Evolutionary conservation across 2,888 invertebrate genomes (phyloP).

Genomic region (Agrotis clavis): DNA sequence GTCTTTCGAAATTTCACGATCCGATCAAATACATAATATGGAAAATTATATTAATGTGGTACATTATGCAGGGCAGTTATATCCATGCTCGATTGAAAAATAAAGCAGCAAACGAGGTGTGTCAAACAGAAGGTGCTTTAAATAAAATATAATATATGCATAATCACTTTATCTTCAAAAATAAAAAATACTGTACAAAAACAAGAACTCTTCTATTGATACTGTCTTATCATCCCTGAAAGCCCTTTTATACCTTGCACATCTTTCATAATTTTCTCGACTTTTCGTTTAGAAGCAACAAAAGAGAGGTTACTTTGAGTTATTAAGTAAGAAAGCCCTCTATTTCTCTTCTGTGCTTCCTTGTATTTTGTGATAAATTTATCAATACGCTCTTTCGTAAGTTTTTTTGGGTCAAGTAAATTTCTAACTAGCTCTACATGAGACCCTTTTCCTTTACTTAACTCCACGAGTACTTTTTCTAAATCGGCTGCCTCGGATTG

Average conservation of each 20-base stretch:
- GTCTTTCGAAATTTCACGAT: too few species aligned
- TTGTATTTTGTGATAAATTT: conserved; percentile 43
- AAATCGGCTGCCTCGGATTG: conserved; percentile 24
- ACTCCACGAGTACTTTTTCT: conserved; percentile 28
- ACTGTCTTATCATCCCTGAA: conserved; percentile 8
- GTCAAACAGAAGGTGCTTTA: neutral
- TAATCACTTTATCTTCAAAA: neutral
- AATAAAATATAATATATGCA: neutral
- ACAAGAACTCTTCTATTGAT: neutral
- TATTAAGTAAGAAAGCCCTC: conserved; percentile 49
- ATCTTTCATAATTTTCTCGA: conserved; percentile 23
- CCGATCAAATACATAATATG: too few species aligned
- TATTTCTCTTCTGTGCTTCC: conserved; percentile 29
- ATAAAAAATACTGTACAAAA: neutral
- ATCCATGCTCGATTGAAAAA: too few species aligned
- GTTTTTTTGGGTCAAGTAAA: conserved; percentile 43
- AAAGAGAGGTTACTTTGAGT: conserved; percentile 42
- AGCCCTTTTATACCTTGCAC: neutral
- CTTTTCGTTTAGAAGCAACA: conserved; percentile 24
- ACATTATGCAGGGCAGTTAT: too few species aligned
- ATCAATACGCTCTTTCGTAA: conserved; percentile 41
- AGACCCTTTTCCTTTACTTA: conserved; percentile 35
- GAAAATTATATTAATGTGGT: too few species aligned
- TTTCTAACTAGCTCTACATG: conserved; percentile 18
- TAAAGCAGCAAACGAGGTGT: too few species aligned